Evolutionary conservation across 2,797 vertebrate species (phyloP).

Genomic region (Takifugu rubripes): DNA sequence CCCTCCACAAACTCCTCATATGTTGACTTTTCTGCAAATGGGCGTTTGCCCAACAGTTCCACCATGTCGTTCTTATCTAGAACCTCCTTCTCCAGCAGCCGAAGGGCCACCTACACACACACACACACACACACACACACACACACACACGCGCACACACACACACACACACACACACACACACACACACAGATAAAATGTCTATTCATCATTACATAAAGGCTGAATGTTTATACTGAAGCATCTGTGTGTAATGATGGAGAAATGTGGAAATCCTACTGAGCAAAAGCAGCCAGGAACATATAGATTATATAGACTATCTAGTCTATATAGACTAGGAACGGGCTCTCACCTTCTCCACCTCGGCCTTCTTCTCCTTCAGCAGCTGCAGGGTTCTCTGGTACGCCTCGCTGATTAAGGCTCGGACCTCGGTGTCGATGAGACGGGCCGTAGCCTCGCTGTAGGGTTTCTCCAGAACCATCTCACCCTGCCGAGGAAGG

Average conservation of each 20-base stretch:
- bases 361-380: constrained; percentile 82
- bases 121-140: no score
- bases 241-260: no score
- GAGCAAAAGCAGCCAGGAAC: no score
- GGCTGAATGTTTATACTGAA: no score
- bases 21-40: constrained; percentile 91
- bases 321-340: no score
- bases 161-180: no score
- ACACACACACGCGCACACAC: no score
- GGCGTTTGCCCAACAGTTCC: constrained; percentile 87
- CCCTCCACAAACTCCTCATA: constrained; percentile 97
- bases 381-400: constrained; percentile 82
- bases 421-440: constrained; percentile 89
- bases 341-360: constrained; percentile 80
- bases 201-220: no score
- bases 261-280: no score
- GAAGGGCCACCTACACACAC: constrained; percentile 86
- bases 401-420: constrained; percentile 84
- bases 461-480: constrained; percentile 95
- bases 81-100: constrained; percentile 91
- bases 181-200: no score
- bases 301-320: no score
- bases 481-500: constrained; percentile 89
- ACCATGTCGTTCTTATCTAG: constrained; percentile 94
- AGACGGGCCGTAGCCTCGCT: constrained; percentile 92